These are phyloP conservation scores for Anoura caudifer DNA, from an alignment of 2,113 vertebrate genomes.

Conservation along the genomic window DNA sequence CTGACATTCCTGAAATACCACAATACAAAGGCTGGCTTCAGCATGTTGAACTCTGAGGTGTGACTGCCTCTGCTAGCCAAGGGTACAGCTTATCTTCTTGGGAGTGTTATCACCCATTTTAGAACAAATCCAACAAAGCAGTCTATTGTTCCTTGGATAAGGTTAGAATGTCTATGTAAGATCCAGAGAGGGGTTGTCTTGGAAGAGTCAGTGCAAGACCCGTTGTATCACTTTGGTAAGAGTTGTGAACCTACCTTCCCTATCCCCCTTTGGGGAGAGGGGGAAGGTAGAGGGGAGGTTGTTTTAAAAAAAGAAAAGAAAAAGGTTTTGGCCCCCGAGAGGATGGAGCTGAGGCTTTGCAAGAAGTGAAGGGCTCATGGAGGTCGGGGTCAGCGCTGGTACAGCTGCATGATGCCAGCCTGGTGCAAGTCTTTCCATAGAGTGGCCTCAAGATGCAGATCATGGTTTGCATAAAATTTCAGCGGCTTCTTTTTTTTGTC, in stretches of 20 bases:
- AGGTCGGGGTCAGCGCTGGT: constrained; percentile 69
- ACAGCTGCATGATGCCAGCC: constrained; percentile 74
- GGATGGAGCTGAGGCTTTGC: neutral
- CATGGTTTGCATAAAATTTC: constrained; percentile 82
- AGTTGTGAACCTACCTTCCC: neutral
- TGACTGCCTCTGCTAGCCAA: neutral
- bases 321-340: neutral
- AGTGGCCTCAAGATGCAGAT: constrained; percentile 78
- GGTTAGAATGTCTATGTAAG: neutral
- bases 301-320: neutral
- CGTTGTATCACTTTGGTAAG: neutral
- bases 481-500: constrained; percentile 75
- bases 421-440: constrained; percentile 79
- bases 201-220: neutral
- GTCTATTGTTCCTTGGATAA: neutral
- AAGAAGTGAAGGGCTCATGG: neutral
- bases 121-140: neutral
- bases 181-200: neutral
- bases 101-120: neutral
- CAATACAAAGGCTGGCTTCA: neutral
- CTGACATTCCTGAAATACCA: neutral
- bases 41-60: neutral
- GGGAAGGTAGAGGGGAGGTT: fast-evolving
- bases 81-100: neutral
- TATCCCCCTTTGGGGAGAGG: neutral